Base-by-base conservation (phyloP, 2,113 vertebrate genomes). In the Lepisosteus oculatus region DNA sequence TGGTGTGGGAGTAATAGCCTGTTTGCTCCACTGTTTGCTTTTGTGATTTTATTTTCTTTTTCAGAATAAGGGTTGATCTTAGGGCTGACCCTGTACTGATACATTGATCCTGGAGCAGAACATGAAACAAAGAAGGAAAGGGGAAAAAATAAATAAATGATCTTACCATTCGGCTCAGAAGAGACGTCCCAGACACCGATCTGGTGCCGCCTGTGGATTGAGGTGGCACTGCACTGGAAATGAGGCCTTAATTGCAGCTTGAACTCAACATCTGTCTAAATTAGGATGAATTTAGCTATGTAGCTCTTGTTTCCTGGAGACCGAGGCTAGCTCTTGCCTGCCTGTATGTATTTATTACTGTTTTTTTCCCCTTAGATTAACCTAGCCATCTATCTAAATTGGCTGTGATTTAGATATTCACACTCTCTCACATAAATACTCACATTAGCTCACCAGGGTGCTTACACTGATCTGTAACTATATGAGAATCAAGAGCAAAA, bases 201-300 rank as follows among this genome's bases (percentile, higher is more conserved):
- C 8, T 45, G n/a, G 61, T 57, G 56, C 66, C 56, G 45, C 43
- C 67, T 51, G 17, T 66, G 73, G 68, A 42, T 41, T 5, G 11
- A 1, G 15, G 4, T 2, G 17, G 68, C 65, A 75, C 43, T 75
- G 68, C 64, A 71, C 5, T 59, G 59, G 68, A 15, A 66, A 63
- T 41, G 59, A 17, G 11, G 66, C 54, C 12, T 29, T 43, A 14
- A 67, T 29, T 44, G 8, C 43, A 11, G 55, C 44, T 9, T 54
- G 59, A n/a, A 15, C 41, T 29, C 15, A 42, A 43, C 69, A 75
- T 75, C 74, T 15, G 61, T 75, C 74, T 71, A 55, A 61, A 75
- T 75, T 75, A 75, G 56, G 43, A 62, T 4, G 67, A 57, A 75
- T 66, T 75, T 71, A 61, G 68, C 63, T 61, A 70, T 51, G 63